Evolutionary conservation across 1,140 invertebrate genomes (phyloP).

Genomic region (Musca domestica): DNA sequence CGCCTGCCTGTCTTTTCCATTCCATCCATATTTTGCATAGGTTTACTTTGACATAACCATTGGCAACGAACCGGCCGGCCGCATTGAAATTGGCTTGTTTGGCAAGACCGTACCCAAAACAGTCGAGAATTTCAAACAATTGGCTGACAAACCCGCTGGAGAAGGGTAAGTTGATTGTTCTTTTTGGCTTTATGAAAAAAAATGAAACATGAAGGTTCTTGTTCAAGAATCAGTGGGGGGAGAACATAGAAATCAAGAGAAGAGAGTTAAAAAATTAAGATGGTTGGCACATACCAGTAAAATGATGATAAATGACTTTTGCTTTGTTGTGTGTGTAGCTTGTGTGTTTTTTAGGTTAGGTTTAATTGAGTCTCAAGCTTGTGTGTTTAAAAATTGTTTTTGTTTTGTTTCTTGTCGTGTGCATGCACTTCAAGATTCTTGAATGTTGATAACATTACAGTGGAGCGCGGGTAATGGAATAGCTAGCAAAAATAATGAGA

Average conservation of each 20-base stretch:
- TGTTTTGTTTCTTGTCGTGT: neutral
- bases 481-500: too few relatives aligned
- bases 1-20: conserved; percentile 11
- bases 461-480: too few relatives aligned
- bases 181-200: too few relatives aligned
- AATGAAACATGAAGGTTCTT: too few relatives aligned
- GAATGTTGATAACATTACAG: too few relatives aligned
- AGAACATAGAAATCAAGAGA: too few relatives aligned
- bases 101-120: conserved; percentile 97
- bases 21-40: conserved; percentile 57
- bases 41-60: conserved; percentile 93
- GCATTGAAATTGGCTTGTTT: conserved; percentile 89
- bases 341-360: conserved; percentile 4
- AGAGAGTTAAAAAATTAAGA: too few relatives aligned
- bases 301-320: too few relatives aligned
- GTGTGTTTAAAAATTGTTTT: neutral
- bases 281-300: too few relatives aligned
- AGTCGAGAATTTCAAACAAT: conserved; percentile 84
- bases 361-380: neutral
- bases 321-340: too few relatives aligned
- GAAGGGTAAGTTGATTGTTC: conserved; percentile 61
- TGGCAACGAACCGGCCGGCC: conserved; percentile 72
- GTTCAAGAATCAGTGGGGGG: too few relatives aligned
- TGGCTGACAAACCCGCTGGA: conserved; percentile 74
- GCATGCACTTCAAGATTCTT: neutral